These are phyloP conservation scores for Orthosia gothica DNA, from an alignment of 2,888 invertebrate species.

Conservation along the genomic window DNA sequence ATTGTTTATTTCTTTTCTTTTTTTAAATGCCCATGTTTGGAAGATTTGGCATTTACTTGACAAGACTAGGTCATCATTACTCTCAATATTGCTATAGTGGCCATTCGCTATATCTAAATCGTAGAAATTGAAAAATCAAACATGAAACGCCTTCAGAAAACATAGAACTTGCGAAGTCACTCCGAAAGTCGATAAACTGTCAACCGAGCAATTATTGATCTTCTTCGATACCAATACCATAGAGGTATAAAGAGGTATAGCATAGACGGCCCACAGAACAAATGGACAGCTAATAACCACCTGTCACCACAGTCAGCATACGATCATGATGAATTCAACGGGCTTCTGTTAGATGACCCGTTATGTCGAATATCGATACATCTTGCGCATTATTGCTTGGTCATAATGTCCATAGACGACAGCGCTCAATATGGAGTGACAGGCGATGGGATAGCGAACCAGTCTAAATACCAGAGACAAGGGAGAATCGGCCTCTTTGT, in stretches of 20 bases:
- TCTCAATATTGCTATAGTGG: conserved; percentile 4
- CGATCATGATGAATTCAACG: conserved; percentile 60
- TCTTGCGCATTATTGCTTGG: conserved; percentile 44
- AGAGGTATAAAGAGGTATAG: conserved; percentile 10
- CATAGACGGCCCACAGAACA: conserved; percentile 13
- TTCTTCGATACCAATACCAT: conserved; percentile 39
- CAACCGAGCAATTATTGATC: conserved; percentile 36
- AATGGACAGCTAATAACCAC: conserved; percentile 38
- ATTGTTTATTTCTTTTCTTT: background rate
- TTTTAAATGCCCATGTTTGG: background rate
- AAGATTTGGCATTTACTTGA: background rate
- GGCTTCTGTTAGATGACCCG: conserved; percentile 44
- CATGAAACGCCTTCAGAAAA: conserved; percentile 9
- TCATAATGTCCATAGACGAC: conserved; percentile 44
- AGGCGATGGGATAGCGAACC: background rate
- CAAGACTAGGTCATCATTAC: conserved; percentile 19
- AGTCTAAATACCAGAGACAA: conserved; percentile 4
- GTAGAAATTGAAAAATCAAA: conserved; percentile 16
- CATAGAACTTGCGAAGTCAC: conserved; percentile 30
- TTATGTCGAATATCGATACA: conserved; percentile 49
- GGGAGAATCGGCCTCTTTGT: conserved; percentile 6
- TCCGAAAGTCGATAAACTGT: conserved; percentile 1
- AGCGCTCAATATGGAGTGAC: conserved; percentile 18
- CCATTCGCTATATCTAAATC: background rate
- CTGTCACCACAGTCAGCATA: conserved; percentile 20